phyloP scores from a whole-genome alignment of 2,113 vertebrate species.

The Thoracochromis brauschi region DNA sequence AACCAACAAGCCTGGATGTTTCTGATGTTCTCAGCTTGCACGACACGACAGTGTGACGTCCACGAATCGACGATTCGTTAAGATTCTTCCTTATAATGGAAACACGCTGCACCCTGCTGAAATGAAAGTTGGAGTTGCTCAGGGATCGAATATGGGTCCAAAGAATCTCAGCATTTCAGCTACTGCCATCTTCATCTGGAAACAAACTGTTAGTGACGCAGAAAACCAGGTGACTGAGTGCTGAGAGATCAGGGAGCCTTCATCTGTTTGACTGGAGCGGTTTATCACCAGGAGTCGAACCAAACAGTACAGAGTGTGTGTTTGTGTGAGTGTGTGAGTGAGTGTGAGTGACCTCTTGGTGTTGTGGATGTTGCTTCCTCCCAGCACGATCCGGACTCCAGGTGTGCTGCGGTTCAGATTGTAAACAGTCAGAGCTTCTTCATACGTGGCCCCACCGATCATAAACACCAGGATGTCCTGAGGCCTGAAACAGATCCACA shows the following conservation, averaged over 20 bases:
- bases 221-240: neutral
- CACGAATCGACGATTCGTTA: accelerated
- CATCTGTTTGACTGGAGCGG: accelerated
- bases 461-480: slow-evolving; percentile 91
- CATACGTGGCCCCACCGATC: slow-evolving; percentile 90
- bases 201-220: neutral
- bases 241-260: neutral
- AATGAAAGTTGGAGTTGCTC: neutral
- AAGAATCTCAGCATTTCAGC: neutral
- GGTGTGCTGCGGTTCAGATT: slow-evolving; percentile 87
- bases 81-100: neutral
- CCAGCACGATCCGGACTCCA: slow-evolving; percentile 86
- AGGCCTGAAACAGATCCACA: slow-evolving; percentile 67
- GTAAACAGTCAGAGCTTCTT: slow-evolving; percentile 86
- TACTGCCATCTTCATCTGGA: accelerated
- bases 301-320: neutral
- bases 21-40: neutral
- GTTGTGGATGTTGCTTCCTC: slow-evolving; percentile 89
- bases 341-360: slow-evolving; percentile 77
- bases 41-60: accelerated
- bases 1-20: neutral
- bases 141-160: neutral
- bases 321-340: accelerated
- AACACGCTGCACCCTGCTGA: neutral
- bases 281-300: neutral